A percentile compares a stretch with the other conserved stretches of the same genome.
Evolutionary conservation across 2,113 vertebrate species (phyloP).

Genomic region (Marmota flaviventris): DNA sequence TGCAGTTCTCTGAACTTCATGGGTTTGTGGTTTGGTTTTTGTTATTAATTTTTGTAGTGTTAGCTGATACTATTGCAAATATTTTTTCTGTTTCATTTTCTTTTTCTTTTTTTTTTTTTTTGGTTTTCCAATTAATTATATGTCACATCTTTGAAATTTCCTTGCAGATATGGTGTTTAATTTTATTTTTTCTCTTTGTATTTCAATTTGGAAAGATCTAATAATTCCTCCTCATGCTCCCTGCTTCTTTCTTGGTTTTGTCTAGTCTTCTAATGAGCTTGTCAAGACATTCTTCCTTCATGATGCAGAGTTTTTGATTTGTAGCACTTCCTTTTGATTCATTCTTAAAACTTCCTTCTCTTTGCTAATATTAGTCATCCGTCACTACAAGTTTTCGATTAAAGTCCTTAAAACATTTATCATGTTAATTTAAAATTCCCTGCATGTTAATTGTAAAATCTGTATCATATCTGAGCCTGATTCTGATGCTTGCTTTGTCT

Average conservation of each 20-base stretch:
- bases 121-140: background rate
- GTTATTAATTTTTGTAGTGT: background rate
- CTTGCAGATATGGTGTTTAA: background rate
- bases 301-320: background rate
- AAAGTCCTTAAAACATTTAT: background rate
- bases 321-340: too few relatives aligned
- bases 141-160: background rate
- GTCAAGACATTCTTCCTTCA: background rate
- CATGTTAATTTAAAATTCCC: background rate
- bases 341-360: too few relatives aligned
- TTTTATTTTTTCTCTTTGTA: background rate
- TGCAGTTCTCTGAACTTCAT: background rate
- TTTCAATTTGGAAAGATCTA: background rate
- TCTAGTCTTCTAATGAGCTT: background rate
- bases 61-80: background rate
- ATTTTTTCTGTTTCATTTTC: background rate
- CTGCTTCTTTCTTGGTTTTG: background rate
- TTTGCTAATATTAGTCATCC: background rate
- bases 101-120: background rate
- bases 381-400: background rate
- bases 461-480: background rate
- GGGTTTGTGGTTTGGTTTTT: background rate
- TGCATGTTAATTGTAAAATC: background rate
- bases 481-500: conserved; percentile 11
- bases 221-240: background rate